Conservation (phyloP, 2,797 vertebrate genomes). For the Smutsia gigantea region DNA sequence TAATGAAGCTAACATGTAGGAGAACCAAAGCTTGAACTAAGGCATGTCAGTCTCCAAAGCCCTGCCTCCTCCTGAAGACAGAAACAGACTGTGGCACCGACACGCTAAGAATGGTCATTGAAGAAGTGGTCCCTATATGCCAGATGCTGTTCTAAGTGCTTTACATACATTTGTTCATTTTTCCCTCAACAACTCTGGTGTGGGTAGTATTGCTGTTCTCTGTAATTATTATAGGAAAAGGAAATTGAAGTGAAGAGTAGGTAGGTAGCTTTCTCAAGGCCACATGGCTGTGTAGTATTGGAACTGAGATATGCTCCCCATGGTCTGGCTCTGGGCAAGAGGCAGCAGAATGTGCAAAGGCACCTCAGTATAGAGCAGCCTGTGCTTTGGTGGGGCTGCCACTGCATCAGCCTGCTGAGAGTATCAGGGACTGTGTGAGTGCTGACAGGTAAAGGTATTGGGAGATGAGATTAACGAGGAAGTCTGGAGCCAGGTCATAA, state of each 20-base stretch:
- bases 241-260: neutral
- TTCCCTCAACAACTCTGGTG: neutral
- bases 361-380: neutral
- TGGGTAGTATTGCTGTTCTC: neutral
- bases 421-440: neutral
- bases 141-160: neutral
- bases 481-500: neutral
- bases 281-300: neutral
- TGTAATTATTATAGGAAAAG: neutral
- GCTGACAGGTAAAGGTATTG: neutral
- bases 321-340: neutral
- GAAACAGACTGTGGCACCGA: neutral
- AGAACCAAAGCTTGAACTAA: slow-evolving; percentile 4
- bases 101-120: neutral
- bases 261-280: neutral
- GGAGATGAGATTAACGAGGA: neutral
- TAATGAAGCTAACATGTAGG: neutral
- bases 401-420: neutral
- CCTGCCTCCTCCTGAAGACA: neutral
- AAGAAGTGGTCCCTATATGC: neutral
- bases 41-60: neutral
- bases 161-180: neutral
- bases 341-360: neutral
- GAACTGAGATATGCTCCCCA: neutral
- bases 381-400: neutral